phyloP scores from a whole-genome alignment of 2,797 vertebrate species.

The Aplochiton taeniatus region DNA sequence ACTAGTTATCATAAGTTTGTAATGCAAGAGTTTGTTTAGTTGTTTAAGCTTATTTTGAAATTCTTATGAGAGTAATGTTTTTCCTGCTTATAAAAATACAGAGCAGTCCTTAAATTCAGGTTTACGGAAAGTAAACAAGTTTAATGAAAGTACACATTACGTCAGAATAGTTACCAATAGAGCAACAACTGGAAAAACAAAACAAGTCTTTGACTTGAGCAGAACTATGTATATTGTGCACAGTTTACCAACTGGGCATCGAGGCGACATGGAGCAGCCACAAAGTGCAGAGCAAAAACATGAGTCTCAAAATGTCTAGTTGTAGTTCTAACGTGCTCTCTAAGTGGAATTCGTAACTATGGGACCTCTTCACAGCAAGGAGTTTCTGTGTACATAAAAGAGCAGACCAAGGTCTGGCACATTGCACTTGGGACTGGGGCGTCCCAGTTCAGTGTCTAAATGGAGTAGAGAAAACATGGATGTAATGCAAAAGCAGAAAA shows the following conservation, averaged over 20 bases:
- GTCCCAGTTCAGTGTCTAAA: constrained; percentile 61
- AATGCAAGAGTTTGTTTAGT: too few relatives aligned
- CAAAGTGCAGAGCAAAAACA: constrained; percentile 62
- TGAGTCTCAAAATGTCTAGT: constrained; percentile 56
- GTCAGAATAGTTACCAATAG: neutral
- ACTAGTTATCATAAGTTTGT: too few relatives aligned
- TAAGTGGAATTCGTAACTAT: constrained; percentile 82
- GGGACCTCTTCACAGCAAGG: constrained; percentile 81
- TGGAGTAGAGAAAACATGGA: constrained; percentile 69
- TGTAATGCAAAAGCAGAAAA: constrained; percentile 63
- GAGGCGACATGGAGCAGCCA: constrained; percentile 53
- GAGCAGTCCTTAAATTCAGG: too few relatives aligned
- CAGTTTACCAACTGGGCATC: constrained; percentile 57
- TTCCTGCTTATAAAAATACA: too few relatives aligned
- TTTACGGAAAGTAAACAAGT: too few relatives aligned
- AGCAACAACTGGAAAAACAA: constrained; percentile 25
- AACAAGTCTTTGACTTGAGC: constrained; percentile 34
- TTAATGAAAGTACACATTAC: too few relatives aligned
- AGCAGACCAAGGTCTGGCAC: constrained; percentile 66
- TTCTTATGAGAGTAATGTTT: too few relatives aligned
- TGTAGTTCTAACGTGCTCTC: constrained; percentile 58
- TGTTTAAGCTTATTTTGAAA: too few relatives aligned
- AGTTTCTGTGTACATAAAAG: constrained; percentile 78
- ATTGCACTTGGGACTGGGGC: constrained; percentile 74
- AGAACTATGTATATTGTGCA: constrained; percentile 45